Base-by-base conservation (phyloP, 2,888 invertebrate genomes). In the Noctuana brunneofusca region DNA sequence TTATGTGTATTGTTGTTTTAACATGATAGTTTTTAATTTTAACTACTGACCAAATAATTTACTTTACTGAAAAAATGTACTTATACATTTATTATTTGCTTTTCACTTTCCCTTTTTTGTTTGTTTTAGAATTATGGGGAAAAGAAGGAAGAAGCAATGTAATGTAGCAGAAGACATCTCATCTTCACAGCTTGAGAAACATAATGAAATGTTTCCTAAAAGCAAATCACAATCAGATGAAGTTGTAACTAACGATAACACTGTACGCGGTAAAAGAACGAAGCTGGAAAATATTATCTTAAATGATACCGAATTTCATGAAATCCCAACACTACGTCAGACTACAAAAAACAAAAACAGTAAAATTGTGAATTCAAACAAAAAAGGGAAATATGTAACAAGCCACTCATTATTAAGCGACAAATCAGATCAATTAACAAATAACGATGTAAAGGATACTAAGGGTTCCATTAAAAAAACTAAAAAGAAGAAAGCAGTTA, bases 121-220 rank as follows among this genome's bases (percentile, higher is more conserved):
- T 46, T 46, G 22, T 46, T 46, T 46, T n/a, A 46, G 46, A 12
- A 3, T 16, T 22, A 46, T 46, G 46, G 46, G 64, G 18, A 64
- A 54, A 49, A 62, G 55, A 30, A 56, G 54, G n/a, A 58, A 35
- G 4, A 58, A 65, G 46, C 46, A 22, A 22, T 12, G 12, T 22
- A 18, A 16, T 41, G 14, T 8, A 41, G 41, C 3, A 16, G 16
- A 41, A 41, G 41, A 41, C 16, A 16, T 41, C 9, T 16, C 41
- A 3, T 41, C 8, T 9, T 16, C 16, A 3, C 1, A 16, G 16
- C 2, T 16, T 41, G 16, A 41, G 16, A 41, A 41, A 41, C 16
- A n/a, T 3, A 41, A 41, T 1, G 8, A 9, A 41, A 41, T 16
- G 2, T 4, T 16, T 16, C 8, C 16, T 16, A 41, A 41, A 16